Evolutionary conservation across 1,140 invertebrate species (phyloP).

Genomic region (Triops cancriformis): DNA sequence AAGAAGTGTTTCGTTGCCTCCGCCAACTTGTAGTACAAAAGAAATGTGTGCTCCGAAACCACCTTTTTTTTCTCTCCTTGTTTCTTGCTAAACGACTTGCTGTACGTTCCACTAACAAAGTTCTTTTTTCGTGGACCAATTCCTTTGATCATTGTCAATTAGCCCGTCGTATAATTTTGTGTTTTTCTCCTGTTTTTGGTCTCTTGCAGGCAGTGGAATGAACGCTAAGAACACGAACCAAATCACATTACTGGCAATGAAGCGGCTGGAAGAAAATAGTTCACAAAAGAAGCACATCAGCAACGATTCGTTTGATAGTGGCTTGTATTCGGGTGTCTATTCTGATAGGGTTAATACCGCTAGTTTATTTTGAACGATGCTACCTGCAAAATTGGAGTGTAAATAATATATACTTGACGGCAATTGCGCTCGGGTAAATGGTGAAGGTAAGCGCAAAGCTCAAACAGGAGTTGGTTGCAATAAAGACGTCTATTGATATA

Average conservation of each 20-base stretch:
- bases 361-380: not conserved
- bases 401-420: not conserved
- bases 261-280: not conserved
- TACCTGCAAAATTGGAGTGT: not conserved
- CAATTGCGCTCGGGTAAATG: not conserved
- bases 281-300: not conserved
- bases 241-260: not conserved
- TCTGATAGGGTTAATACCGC: constrained; percentile 1
- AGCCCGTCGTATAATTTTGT: not conserved
- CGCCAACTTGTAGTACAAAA: not conserved
- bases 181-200: not conserved
- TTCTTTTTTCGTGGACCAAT: too few relatives aligned
- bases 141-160: not conserved
- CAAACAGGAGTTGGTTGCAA: not conserved
- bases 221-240: not conserved
- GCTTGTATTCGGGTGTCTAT: constrained; percentile 23
- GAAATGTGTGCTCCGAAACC: not conserved
- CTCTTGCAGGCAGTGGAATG: not conserved
- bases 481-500: not conserved
- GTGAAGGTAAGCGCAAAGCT: not conserved
- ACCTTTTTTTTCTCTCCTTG: too few relatives aligned
- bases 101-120: too few relatives aligned
- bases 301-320: constrained; percentile 26
- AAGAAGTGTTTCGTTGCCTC: not conserved
- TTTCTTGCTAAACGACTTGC: too few relatives aligned